Evolutionary conservation across 64 coral and sea anemone genomes (phyloP).

Genomic region (Montipora cactus): DNA sequence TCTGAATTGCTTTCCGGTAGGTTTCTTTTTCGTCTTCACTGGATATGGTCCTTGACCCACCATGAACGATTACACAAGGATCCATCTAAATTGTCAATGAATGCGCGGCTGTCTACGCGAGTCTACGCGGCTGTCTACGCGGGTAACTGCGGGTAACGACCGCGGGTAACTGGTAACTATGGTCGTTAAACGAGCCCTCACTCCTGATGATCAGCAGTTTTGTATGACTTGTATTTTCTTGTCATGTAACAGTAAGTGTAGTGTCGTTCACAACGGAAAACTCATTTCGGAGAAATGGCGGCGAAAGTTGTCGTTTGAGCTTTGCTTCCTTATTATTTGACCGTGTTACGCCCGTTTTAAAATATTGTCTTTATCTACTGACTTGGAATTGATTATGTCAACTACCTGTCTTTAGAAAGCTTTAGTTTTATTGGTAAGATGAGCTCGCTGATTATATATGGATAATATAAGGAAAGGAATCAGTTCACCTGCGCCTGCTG

Average conservation of each 20-base stretch:
- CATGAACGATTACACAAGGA: slow-evolving; percentile 89
- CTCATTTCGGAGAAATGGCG: slow-evolving; percentile 12
- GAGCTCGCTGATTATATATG: background rate
- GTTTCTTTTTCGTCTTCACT: background rate
- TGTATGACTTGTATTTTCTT: background rate
- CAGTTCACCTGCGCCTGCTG: background rate
- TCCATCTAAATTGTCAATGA: slow-evolving; percentile 9
- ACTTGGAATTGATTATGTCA: background rate
- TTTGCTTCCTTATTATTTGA: background rate
- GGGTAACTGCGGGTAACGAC: too few species aligned
- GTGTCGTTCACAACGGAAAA: slow-evolving; percentile 20
- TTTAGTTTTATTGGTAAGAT: background rate
- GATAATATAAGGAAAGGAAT: background rate
- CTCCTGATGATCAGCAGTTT: background rate
- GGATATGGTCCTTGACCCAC: slow-evolving; percentile 73
- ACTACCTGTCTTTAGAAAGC: background rate
- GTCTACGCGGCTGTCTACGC: too few species aligned
- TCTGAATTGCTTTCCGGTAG: slow-evolving; percentile 58
- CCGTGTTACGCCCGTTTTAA: background rate
- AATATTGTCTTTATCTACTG: background rate
- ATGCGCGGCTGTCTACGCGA: too few species aligned
- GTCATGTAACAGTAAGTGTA: background rate
- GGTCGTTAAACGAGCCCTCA: background rate
- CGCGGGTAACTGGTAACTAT: too few species aligned
- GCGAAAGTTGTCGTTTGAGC: background rate